Conservation (phyloP, 1,140 invertebrate species). For the Arctopsyche grandis region DNA sequence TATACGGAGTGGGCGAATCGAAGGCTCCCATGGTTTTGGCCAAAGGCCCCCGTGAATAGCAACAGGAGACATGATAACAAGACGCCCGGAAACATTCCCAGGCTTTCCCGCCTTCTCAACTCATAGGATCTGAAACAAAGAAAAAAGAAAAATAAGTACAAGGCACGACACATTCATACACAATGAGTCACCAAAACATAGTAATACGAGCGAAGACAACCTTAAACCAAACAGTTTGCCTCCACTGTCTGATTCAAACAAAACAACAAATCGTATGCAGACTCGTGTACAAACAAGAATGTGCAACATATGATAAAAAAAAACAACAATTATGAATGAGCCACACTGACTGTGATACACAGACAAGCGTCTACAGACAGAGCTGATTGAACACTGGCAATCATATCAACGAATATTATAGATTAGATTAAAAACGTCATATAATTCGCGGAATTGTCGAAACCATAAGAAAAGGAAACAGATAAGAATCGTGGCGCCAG, state of each 20-base stretch:
- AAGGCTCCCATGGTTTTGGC: constrained; percentile 54
- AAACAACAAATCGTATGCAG: too few species aligned
- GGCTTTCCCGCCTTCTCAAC: constrained; percentile 53
- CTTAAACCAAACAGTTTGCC: too few species aligned
- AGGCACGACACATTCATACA: too few species aligned
- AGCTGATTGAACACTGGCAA: not conserved
- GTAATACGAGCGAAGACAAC: too few species aligned
- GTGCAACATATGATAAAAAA: too few species aligned
- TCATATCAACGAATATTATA: not conserved
- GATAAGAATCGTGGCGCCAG: constrained; percentile 2
- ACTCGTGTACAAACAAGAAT: too few species aligned
- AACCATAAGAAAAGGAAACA: not conserved
- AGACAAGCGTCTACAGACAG: too few species aligned
- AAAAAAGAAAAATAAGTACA: constrained; percentile 40
- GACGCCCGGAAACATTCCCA: constrained; percentile 54
- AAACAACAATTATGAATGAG: too few species aligned
- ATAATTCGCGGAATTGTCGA: too few species aligned
- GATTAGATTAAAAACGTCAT: not conserved
- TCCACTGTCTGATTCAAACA: too few species aligned
- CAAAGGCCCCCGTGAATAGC: constrained; percentile 53
- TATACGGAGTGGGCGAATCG: constrained; percentile 80
- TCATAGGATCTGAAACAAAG: constrained; percentile 54
- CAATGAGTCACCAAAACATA: not conserved
- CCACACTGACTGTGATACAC: too few species aligned
- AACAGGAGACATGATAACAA: constrained; percentile 50